Evolutionary conservation across 2,113 vertebrate species (phyloP), one percentile per base, ranked within the genome.

Genomic region (Pyrgilauda ruficollis): DNA sequence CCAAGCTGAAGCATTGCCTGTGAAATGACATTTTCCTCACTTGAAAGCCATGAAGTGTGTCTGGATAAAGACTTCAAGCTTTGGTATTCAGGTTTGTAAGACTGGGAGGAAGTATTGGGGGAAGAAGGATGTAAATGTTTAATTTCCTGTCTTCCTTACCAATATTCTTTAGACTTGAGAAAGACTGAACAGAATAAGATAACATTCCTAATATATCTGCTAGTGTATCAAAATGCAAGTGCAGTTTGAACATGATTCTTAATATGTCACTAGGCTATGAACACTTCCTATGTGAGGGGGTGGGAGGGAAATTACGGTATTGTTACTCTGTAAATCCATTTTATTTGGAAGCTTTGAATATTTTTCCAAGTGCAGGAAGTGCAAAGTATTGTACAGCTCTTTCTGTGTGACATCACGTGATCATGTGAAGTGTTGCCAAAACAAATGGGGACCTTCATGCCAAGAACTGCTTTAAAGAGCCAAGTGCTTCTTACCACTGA

Each of bases 81-180:
- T 69, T 84, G 31, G 33, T 35, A 12, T 74, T 63, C 4, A 55
- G 20, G 22, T 80, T 80, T 64, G 28, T 79, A 80, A 76, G 53
- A 62, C 0, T 53, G 16, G 41, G 50, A 85, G 82, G 87, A 95
- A 79, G 26, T 76, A 39, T 1, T 53, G 47, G 52, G 35, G 87
- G 66, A 84, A 86, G 58, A 59, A 87, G 92, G 77, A 79, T 83
- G 59, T 87, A 87, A 91, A 72, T 82, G 61, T 92, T 93, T 73
- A 23, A 76, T 84, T 93, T 86, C 49, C 44, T 70, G 22, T 46
- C n/a, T 85, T 67, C 53, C 67, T 79, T 85, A 91, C 24, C 35
- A 58, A 7, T 95, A 56, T 79, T 89, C 16, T 26, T 88, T 49
- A 55, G 27, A 67, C 52, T 50, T 95, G 49, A 79, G 74, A 77